Conservation (phyloP, 2,113 vertebrate species). For the Syngnathus floridae region DNA sequence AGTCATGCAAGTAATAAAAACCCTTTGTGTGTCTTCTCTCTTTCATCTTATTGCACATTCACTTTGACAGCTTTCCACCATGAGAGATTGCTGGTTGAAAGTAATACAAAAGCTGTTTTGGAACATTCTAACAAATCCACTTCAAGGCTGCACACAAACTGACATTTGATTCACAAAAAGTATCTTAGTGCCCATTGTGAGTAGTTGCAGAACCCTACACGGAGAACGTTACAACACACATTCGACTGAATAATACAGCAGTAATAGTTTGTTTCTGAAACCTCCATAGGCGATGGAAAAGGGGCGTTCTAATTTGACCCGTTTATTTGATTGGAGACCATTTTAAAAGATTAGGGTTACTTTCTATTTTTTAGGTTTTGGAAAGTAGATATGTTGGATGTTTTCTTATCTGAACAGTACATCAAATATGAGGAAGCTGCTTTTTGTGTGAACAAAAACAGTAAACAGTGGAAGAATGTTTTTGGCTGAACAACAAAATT, state of each 20-base stretch:
- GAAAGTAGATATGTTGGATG: not conserved
- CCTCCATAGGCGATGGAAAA: not conserved
- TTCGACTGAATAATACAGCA: not conserved
- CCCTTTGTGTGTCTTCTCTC: not conserved
- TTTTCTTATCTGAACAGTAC: not conserved
- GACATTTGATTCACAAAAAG: not conserved
- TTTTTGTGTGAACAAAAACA: not conserved
- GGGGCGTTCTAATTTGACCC: not conserved
- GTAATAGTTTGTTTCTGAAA: not conserved
- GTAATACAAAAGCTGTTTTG: slow-evolving; percentile 15
- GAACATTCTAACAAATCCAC: slow-evolving; percentile 21
- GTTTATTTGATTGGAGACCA: not conserved
- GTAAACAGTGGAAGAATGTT: too few species aligned
- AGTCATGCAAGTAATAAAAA: not conserved
- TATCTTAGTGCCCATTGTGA: not conserved
- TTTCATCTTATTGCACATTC: slow-evolving; percentile 4
- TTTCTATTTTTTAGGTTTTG: not conserved
- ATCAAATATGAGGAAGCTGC: not conserved
- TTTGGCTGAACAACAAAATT: not conserved
- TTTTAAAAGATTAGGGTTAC: not conserved
- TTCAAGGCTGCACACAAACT: slow-evolving; percentile 10
- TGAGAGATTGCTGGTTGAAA: slow-evolving; percentile 25
- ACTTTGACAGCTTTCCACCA: slow-evolving; percentile 40
- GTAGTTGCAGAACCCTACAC: not conserved
- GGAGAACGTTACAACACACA: not conserved